A percentile compares a stretch with the other conserved stretches of the same genome.
phyloP scores from a whole-genome alignment of 2,113 vertebrate species.

The Neodontobutis hainanensis region DNA sequence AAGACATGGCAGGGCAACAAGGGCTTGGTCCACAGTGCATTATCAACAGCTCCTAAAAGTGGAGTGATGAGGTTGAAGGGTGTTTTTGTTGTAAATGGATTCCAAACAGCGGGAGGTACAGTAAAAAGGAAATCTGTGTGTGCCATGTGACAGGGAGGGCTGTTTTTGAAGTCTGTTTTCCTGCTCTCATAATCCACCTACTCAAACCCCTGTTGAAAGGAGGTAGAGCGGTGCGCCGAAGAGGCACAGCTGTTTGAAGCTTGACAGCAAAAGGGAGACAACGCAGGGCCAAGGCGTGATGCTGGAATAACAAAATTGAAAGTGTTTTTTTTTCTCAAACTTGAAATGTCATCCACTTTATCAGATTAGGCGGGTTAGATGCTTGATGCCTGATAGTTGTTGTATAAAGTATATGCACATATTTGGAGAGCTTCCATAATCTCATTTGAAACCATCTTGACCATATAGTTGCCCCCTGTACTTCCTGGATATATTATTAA shows the following conservation, averaged over 20 bases:
- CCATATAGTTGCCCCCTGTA: slow-evolving; percentile 12
- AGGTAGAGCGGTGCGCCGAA: slow-evolving; percentile 22
- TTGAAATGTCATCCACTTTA: slow-evolving; percentile 21
- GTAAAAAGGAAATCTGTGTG: slow-evolving; percentile 29
- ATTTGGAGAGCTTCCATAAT: background rate
- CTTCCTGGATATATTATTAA: slow-evolving; percentile 35
- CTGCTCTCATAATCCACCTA: slow-evolving; percentile 62
- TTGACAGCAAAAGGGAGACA: slow-evolving; percentile 35
- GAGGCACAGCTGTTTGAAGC: slow-evolving; percentile 56
- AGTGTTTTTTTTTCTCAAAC: background rate
- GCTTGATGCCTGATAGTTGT: background rate
- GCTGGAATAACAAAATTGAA: slow-evolving; percentile 24
- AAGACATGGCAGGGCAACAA: slow-evolving; percentile 17
- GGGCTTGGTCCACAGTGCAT: slow-evolving; percentile 16
- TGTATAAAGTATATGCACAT: background rate
- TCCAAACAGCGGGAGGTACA: slow-evolving; percentile 40
- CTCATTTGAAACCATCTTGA: slow-evolving; percentile 11
- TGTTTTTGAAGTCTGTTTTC: slow-evolving; percentile 73
- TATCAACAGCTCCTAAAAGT: slow-evolving; percentile 24
- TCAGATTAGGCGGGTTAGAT: background rate
- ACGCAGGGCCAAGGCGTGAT: slow-evolving; percentile 8
- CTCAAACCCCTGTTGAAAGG: slow-evolving; percentile 51
- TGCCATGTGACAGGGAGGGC: slow-evolving; percentile 41
- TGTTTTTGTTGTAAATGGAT: slow-evolving; percentile 41
- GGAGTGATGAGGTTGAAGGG: background rate